Evolutionary conservation across 2,888 invertebrate species (phyloP).

Genomic region (Mimas tiliae): DNA sequence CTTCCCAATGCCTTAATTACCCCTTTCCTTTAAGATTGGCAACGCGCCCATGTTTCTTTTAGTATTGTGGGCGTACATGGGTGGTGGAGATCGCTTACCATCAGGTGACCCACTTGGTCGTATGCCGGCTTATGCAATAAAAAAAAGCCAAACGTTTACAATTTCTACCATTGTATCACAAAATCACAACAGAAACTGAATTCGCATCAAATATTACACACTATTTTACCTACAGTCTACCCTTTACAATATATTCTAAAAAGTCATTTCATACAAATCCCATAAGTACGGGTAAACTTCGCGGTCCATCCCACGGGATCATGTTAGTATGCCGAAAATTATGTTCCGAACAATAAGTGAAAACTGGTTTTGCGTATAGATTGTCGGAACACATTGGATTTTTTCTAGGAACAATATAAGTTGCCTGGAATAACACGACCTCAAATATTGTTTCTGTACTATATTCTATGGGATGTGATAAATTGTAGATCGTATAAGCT

Average conservation of each 20-base stretch:
- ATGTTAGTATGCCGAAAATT: conserved; percentile 19
- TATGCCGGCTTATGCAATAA: too few relatives aligned
- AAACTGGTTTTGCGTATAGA: not conserved
- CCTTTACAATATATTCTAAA: conserved; percentile 3
- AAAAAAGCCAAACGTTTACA: not conserved
- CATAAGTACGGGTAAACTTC: conserved; percentile 19
- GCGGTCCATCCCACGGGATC: not conserved
- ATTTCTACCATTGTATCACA: not conserved
- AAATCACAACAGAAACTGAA: not conserved
- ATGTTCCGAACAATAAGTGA: conserved; percentile 6
- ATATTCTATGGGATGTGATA: too few relatives aligned
- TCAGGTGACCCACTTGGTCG: too few relatives aligned
- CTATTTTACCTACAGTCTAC: conserved; percentile 6
- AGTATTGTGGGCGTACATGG: too few relatives aligned
- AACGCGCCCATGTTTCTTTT: too few relatives aligned
- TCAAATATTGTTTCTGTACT: too few relatives aligned
- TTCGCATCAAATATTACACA: not conserved
- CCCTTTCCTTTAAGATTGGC: too few relatives aligned
- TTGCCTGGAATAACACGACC: not conserved
- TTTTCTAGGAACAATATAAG: not conserved
- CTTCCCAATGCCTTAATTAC: too few relatives aligned
- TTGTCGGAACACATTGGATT: not conserved
- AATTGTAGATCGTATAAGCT: too few relatives aligned
- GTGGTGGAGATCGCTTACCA: too few relatives aligned
- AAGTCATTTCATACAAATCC: not conserved